Conservation (phyloP, 1,140 invertebrate genomes). For the Scaptomyza graminum region DNA sequence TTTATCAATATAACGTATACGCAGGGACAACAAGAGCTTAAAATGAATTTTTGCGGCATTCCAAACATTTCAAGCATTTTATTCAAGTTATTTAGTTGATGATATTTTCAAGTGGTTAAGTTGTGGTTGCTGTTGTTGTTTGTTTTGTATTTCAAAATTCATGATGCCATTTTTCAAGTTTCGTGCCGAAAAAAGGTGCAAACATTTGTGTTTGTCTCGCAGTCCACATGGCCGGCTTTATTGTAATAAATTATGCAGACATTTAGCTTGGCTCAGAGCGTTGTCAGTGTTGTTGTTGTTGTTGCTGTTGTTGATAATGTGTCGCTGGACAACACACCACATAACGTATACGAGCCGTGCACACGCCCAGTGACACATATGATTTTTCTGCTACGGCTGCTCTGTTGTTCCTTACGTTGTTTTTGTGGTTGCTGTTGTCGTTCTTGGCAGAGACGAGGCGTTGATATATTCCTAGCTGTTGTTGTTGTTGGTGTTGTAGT, state of each 20-base stretch:
- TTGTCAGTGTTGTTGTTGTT: slow-evolving; percentile 11
- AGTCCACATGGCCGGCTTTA: slow-evolving; percentile 9
- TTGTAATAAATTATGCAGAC: slow-evolving; percentile 75
- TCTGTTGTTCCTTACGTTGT: slow-evolving; percentile 29
- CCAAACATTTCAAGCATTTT: slow-evolving; percentile 55
- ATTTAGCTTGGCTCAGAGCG: slow-evolving; percentile 48
- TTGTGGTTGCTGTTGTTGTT: slow-evolving; percentile 37
- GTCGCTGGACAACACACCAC: slow-evolving; percentile 49
- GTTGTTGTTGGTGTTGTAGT: slow-evolving; percentile 31
- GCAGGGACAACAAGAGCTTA: slow-evolving; percentile 50
- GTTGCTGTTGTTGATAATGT: slow-evolving; percentile 29
- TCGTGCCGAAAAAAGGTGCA: slow-evolving; percentile 47
- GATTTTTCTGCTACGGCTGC: slow-evolving; percentile 12
- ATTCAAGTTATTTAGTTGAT: slow-evolving; percentile 74
- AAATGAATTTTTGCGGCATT: slow-evolving; percentile 74
- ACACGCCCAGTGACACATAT: slow-evolving; percentile 20
- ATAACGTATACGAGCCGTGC: slow-evolving; percentile 72
- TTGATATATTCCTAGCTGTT: slow-evolving; percentile 30
- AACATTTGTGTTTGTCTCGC: slow-evolving; percentile 37
- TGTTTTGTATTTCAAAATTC: slow-evolving; percentile 31
- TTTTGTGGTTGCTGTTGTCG: slow-evolving; percentile 6
- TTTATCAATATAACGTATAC: slow-evolving; percentile 69
- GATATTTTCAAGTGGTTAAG: slow-evolving; percentile 33
- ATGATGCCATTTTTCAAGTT: slow-evolving; percentile 60
- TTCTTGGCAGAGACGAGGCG: slow-evolving; percentile 26